Percentiles rank a stretch among this genome's conserved stretches.
Evolutionary conservation across 2,797 vertebrate genomes (phyloP).

Genomic region (Ptychobarbus kaznakovi): DNA sequence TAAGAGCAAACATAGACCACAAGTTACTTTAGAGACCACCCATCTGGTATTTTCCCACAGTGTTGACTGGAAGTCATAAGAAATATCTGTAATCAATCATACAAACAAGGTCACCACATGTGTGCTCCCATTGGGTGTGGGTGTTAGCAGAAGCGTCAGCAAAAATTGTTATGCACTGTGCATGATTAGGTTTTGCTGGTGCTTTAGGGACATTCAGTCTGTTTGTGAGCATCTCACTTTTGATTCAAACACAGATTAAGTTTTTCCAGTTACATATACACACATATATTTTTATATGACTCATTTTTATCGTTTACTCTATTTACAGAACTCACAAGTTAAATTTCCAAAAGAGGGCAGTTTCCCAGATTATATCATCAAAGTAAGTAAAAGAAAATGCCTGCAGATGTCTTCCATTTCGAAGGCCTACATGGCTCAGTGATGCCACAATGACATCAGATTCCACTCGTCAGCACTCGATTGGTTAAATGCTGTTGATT

Average conservation of each 20-base stretch:
- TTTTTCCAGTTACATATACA: constrained; percentile 53
- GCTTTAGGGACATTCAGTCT: constrained; percentile 29
- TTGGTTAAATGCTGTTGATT: constrained; percentile 9
- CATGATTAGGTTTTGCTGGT: constrained; percentile 42
- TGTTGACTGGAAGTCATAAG: constrained; percentile 18
- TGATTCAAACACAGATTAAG: constrained; percentile 53
- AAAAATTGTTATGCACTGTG: constrained; percentile 46
- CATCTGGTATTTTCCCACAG: constrained; percentile 33
- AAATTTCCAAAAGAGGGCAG: constrained; percentile 52
- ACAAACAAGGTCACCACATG: constrained; percentile 56
- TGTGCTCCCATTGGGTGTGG: constrained; percentile 53
- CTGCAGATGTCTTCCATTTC: constrained; percentile 43
- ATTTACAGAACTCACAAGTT: constrained; percentile 50
- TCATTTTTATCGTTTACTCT: constrained; percentile 56
- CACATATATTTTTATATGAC: constrained; percentile 46
- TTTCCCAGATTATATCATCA: constrained; percentile 54
- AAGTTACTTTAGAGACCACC: constrained; percentile 50
- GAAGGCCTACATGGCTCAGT: constrained; percentile 36
- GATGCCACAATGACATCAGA: constrained; percentile 57
- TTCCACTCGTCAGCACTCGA: constrained; percentile 45
- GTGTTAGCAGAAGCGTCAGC: constrained; percentile 55
- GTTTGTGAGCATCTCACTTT: constrained; percentile 17
- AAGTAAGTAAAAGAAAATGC: constrained; percentile 45
- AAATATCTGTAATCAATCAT: constrained; percentile 47
- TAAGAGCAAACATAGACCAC: background rate